These are phyloP conservation scores for Bostrychus sinensis DNA, from an alignment of 2,113 vertebrate genomes.

Conservation along the genomic window DNA sequence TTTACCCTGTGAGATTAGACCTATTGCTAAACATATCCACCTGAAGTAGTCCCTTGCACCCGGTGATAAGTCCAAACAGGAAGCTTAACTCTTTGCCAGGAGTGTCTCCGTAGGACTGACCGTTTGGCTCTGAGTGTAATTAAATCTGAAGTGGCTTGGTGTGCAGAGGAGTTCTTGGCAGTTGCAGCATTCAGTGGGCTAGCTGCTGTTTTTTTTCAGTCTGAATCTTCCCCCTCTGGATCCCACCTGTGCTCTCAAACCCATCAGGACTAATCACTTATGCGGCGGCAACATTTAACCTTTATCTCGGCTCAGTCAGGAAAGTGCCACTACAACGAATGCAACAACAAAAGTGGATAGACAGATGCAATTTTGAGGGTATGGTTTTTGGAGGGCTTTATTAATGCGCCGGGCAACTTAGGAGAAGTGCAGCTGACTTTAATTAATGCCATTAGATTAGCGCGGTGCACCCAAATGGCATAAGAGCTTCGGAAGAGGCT, in stretches of 20 bases:
- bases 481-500: slow-evolving; percentile 59
- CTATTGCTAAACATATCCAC: background rate
- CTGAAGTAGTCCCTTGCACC: slow-evolving; percentile 28
- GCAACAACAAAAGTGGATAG: slow-evolving; percentile 28
- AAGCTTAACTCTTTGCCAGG: slow-evolving; percentile 36
- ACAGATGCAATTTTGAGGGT: slow-evolving; percentile 22
- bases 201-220: slow-evolving; percentile 46
- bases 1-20: slow-evolving; percentile 1
- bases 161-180: slow-evolving; percentile 44
- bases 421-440: slow-evolving; percentile 68
- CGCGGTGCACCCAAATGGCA: slow-evolving; percentile 47
- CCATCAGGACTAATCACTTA: slow-evolving; percentile 62
- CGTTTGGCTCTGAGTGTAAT: slow-evolving; percentile 58
- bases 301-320: slow-evolving; percentile 48
- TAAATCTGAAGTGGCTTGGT: slow-evolving; percentile 63
- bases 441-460: slow-evolving; percentile 70
- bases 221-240: slow-evolving; percentile 36
- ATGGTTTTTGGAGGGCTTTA: slow-evolving; percentile 22
- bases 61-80: slow-evolving; percentile 30
- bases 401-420: slow-evolving; percentile 47
- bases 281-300: slow-evolving; percentile 62
- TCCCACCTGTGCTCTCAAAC: slow-evolving; percentile 63
- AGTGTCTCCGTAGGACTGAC: slow-evolving; percentile 32
- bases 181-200: slow-evolving; percentile 34
- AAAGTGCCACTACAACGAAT: slow-evolving; percentile 61